These are phyloP conservation scores for Endomychus coccineus DNA, from an alignment of 2,888 invertebrate genomes.

Conservation along the genomic window DNA sequence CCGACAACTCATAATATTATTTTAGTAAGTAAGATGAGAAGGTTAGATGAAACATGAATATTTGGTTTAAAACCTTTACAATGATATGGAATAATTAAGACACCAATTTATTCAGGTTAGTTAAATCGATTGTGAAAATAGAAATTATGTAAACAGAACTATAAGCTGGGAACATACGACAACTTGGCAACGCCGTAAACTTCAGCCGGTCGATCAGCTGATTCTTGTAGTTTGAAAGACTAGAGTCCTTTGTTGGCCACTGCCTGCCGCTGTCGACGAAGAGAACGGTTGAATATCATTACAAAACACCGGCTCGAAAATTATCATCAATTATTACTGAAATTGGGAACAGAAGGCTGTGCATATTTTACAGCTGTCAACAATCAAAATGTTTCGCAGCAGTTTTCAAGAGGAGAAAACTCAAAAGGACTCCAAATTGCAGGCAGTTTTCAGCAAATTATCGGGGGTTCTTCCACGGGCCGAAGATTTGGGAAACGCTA, in stretches of 20 bases:
- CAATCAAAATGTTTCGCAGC: constrained; percentile 29
- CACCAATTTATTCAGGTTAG: not conserved
- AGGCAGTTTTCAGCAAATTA: constrained; percentile 38
- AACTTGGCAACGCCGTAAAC: constrained; percentile 15
- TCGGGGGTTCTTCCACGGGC: constrained; percentile 35
- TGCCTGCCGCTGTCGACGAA: constrained; percentile 17
- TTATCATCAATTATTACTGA: not conserved
- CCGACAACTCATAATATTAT: too few species aligned
- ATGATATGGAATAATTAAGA: not conserved
- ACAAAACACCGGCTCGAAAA: constrained; percentile 10
- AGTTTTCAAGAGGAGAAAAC: constrained; percentile 31
- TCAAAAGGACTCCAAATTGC: constrained; percentile 32
- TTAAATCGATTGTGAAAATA: too few species aligned
- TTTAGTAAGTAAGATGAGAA: too few species aligned
- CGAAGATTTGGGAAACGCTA: constrained; percentile 32
- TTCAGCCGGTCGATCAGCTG: constrained; percentile 38
- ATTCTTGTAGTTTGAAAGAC: constrained; percentile 19
- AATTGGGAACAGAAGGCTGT: not conserved
- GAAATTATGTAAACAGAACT: too few species aligned
- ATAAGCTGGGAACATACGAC: not conserved
- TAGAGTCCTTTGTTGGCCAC: constrained; percentile 34
- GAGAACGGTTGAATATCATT: constrained; percentile 6
- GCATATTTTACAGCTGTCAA: not conserved
- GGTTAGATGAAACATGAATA: not conserved
- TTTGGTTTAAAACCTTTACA: not conserved